Conservation (phyloP, 2,113 vertebrate genomes). For the Neodontobutis hainanensis region DNA sequence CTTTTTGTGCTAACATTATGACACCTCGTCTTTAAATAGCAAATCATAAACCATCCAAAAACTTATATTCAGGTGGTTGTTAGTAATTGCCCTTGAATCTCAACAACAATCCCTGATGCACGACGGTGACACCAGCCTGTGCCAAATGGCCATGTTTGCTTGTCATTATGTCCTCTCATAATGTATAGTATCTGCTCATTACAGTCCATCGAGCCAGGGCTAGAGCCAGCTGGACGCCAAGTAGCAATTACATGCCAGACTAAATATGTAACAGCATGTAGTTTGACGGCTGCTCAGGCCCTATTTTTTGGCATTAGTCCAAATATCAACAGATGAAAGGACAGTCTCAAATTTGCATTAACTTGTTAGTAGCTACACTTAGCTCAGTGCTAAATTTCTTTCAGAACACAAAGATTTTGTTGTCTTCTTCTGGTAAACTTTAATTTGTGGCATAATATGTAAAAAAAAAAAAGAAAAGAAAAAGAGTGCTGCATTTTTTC, state of each 20-base stretch:
- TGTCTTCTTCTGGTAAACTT: no score
- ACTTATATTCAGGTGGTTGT: not conserved
- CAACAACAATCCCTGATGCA: not conserved
- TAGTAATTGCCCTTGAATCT: not conserved
- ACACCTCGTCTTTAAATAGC: no score
- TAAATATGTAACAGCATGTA: constrained; percentile 4
- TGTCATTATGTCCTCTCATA: constrained; percentile 1
- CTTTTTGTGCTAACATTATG: no score
- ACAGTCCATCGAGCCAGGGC: not conserved
- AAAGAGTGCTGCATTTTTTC: no score
- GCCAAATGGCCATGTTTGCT: constrained; percentile 17
- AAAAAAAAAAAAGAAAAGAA: no score
- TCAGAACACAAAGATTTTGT: no score
- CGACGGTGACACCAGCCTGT: not conserved
- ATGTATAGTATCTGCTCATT: constrained; percentile 11
- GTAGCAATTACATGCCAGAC: constrained; percentile 6
- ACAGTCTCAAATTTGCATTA: not conserved
- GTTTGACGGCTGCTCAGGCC: constrained; percentile 15
- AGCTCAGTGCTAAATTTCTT: no score
- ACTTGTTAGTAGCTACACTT: no score
- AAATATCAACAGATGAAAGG: not conserved
- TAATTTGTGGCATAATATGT: no score
- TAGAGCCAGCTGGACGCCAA: constrained; percentile 8
- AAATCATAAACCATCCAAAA: not conserved
- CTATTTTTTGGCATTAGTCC: constrained; percentile 14